Evolutionary conservation across 2,797 vertebrate species (phyloP).

Genomic region (Margarornis squamiger): DNA sequence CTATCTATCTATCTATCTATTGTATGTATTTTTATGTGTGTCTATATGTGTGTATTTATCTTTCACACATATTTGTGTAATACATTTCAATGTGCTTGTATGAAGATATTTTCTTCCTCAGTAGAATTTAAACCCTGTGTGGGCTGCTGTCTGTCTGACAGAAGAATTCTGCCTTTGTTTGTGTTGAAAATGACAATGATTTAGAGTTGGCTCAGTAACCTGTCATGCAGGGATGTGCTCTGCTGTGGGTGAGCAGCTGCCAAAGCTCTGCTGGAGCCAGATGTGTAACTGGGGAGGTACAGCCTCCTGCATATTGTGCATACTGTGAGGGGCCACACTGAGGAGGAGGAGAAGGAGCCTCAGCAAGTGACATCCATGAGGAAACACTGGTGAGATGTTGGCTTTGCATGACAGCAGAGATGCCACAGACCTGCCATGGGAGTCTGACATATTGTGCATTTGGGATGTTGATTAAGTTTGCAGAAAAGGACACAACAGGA

Average conservation of each 20-base stretch:
- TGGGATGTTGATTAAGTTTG: background rate
- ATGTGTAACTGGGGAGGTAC: background rate
- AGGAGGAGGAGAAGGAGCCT: background rate
- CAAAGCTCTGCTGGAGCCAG: background rate
- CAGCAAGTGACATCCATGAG: background rate
- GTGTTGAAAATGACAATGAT: background rate
- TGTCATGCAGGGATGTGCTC: background rate
- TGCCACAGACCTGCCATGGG: background rate
- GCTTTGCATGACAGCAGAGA: background rate
- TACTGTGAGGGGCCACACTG: no score
- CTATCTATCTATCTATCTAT: fast-evolving
- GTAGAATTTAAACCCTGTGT: background rate
- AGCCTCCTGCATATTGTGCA: background rate
- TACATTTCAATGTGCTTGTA: background rate
- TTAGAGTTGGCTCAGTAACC: background rate
- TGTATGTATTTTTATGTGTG: background rate
- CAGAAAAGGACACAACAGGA: background rate
- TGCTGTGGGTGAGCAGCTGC: background rate
- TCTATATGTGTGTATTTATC: fast-evolving
- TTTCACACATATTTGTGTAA: background rate
- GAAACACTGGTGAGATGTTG: fast-evolving
- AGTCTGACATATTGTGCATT: fast-evolving
- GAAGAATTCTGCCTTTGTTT: background rate
- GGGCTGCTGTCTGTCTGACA: background rate
- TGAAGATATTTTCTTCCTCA: background rate